These are phyloP conservation scores for Neelides folsomi DNA, from an alignment of 2,888 invertebrate genomes.

Conservation along the genomic window DNA sequence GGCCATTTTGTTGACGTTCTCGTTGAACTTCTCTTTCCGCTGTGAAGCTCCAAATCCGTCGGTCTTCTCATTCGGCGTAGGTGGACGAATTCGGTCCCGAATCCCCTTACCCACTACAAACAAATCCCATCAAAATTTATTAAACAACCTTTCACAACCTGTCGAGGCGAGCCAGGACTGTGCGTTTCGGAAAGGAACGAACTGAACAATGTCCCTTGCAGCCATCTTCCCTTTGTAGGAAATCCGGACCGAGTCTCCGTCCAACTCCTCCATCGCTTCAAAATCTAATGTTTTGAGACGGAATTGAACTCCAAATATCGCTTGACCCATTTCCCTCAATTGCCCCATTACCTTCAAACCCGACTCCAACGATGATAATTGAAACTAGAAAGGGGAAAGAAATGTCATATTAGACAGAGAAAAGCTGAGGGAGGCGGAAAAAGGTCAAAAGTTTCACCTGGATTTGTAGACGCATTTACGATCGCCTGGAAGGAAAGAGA, in stretches of 20 bases:
- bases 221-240: conserved; percentile 39
- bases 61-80: conserved; percentile 51
- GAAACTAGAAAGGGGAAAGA: no score
- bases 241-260: conserved; percentile 39
- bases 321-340: no score
- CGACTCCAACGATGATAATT: conserved; percentile 44
- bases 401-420: no score
- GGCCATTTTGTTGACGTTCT: conserved; percentile 17
- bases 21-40: no score
- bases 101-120: conserved; percentile 60
- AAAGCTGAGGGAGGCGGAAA: conserved; percentile 48
- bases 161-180: conserved; percentile 31
- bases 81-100: conserved; percentile 48
- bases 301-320: no score
- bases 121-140: conserved; percentile 32
- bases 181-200: conserved; percentile 41
- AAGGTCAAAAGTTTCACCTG: conserved; percentile 31
- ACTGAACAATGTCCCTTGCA: conserved; percentile 48
- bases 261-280: conserved; percentile 45
- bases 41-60: conserved; percentile 48
- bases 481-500: conserved; percentile 37
- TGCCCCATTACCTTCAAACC: conserved; percentile 36
- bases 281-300: conserved; percentile 40
- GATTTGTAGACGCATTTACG: conserved; percentile 43
- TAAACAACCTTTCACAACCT: neutral